Evolutionary conservation across 2,888 invertebrate species (phyloP).

Genomic region (Volucella inanis): DNA sequence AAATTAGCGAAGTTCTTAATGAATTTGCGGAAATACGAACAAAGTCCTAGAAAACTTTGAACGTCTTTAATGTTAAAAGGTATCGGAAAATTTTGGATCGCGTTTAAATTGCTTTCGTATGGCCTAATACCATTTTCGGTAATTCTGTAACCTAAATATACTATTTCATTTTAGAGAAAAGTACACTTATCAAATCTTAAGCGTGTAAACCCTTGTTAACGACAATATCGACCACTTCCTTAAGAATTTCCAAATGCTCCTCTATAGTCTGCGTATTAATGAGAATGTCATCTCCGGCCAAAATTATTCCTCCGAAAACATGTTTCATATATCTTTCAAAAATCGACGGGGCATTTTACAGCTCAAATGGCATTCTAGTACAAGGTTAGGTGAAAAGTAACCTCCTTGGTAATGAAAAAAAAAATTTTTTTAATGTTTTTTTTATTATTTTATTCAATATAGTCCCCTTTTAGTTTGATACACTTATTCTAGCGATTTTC

Average conservation of each 20-base stretch:
- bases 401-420: too few relatives aligned
- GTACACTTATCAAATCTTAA: constrained; percentile 1
- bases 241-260: constrained; percentile 19
- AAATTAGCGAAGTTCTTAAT: constrained; percentile 4
- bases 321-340: constrained; percentile 71
- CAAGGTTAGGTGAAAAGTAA: too few relatives aligned
- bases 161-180: neutral
- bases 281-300: constrained; percentile 52
- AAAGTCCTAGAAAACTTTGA: too few relatives aligned
- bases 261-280: constrained; percentile 68
- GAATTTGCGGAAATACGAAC: neutral
- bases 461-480: too few relatives aligned
- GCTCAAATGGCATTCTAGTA: constrained; percentile 26
- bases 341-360: constrained; percentile 23
- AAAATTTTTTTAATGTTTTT: too few relatives aligned
- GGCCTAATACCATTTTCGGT: constrained; percentile 7
- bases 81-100: neutral
- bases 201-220: neutral
- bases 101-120: neutral
- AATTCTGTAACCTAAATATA: neutral
- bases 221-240: neutral
- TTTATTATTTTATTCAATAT: too few relatives aligned
- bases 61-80: neutral
- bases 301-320: constrained; percentile 56
- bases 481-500: too few relatives aligned